Evolutionary conservation across 2,113 vertebrate species (phyloP).

Genomic region (Trachemys scripta): DNA sequence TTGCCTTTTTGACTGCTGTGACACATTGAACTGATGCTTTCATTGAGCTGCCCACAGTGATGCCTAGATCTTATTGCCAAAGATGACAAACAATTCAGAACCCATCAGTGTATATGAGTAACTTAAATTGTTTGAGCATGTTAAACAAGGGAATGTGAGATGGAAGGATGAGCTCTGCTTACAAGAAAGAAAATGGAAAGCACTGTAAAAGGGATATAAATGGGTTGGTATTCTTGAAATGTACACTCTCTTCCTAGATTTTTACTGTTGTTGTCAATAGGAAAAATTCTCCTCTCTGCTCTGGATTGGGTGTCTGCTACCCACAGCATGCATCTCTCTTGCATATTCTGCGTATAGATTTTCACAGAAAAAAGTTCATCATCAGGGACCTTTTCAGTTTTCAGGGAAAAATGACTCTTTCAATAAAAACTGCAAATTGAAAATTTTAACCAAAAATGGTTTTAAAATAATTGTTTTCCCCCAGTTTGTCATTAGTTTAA

Average conservation of each 20-base stretch:
- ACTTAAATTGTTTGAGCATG: neutral
- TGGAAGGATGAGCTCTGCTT: neutral
- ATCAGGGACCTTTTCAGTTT: neutral
- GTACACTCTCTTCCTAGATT: neutral
- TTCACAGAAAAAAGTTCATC: neutral
- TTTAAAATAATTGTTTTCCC: neutral
- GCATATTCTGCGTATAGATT: neutral
- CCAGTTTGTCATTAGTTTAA: neutral
- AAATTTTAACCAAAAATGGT: neutral
- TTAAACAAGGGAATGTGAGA: neutral
- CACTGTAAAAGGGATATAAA: neutral
- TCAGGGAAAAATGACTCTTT: neutral
- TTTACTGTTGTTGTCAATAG: neutral
- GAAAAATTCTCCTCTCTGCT: neutral
- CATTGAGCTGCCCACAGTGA: neutral
- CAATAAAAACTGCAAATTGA: neutral
- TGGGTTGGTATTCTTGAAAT: neutral
- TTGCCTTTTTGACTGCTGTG: neutral
- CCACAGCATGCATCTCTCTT: neutral
- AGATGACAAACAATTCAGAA: neutral
- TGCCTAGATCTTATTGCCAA: neutral
- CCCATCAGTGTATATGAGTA: neutral
- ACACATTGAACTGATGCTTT: neutral
- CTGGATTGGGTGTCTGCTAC: neutral
- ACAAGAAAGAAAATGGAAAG: neutral